Base-by-base conservation (phyloP, 2,113 vertebrate species). In the Alethe castanea region DNA sequence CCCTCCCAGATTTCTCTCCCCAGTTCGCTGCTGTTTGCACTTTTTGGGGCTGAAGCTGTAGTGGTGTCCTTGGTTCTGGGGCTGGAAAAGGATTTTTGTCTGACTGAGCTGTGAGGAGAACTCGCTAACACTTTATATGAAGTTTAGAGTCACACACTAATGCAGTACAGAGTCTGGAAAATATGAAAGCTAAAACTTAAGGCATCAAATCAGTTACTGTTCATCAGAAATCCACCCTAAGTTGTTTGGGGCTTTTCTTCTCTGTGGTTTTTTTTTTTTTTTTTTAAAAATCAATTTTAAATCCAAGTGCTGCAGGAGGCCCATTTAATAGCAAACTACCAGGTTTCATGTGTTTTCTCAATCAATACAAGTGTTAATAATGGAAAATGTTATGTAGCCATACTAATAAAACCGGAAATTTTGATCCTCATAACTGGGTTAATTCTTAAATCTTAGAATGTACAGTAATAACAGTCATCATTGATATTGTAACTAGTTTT, bases 231-330 rank as follows among this genome's bases (percentile, higher is more conserved):
- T n/a, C 53, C 11, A 25, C 47, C 14, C 36, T 6, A 5, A 5
- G 2, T 9, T 36, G 12, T 35, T 13, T 19, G 14, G 26, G 14
- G 0, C 6, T 50, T 57, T 42, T 48, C 45, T 14, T 3, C 2
- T n/a, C 2, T 22, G 11, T 35, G 11, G 35, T 35, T 35, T 35
- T 35, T 35, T 17, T 53, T n/a, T 24, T 4, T 40, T 35, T 67
- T 35, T 26, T 25, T 8, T 20, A 44, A 44, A 44, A 44, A 44
- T 36, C 8, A 6, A 33, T 47, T 91, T 53, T 15, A 31, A 65
- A 38, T 62, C 6, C 25, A 31, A 79, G n/a, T 61, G 18, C 20
- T 72, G 38, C 70, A n/a, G 36, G 62, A 62, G 11, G 18, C 8
- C 29, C 17, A 35, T 14, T 50, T 53, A 31, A 22, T 17, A 50